A percentile compares a stretch with the other conserved stretches of the same genome.
phyloP scores from a whole-genome alignment of 2,797 vertebrate species.

The Paratrypauchen microcephalus region DNA sequence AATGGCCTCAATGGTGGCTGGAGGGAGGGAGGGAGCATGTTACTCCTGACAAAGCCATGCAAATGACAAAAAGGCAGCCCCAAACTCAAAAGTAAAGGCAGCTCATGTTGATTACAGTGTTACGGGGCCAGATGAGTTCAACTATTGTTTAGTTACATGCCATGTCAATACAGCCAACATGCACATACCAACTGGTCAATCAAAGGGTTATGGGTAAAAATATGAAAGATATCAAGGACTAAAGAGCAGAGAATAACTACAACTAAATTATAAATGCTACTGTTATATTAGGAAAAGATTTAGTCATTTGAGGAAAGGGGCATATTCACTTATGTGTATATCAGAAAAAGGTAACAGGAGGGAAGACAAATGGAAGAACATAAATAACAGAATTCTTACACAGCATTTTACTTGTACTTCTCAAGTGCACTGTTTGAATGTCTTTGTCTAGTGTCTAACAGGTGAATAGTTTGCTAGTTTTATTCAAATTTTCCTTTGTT shows the following conservation, averaged over 20 bases:
- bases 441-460: background rate
- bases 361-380: conserved; percentile 1
- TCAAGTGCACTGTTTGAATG: background rate
- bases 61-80: conserved; percentile 73
- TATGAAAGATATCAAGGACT: conserved; percentile 19
- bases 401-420: background rate
- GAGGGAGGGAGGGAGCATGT: conserved; percentile 77
- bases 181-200: conserved; percentile 46
- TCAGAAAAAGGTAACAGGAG: background rate
- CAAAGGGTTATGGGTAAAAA: conserved; percentile 27
- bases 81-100: conserved; percentile 42
- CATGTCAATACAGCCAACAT: conserved; percentile 57
- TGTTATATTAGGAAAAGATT: background rate
- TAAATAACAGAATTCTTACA: background rate
- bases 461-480: no score
- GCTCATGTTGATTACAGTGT: conserved; percentile 49
- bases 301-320: background rate
- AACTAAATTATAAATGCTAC: background rate
- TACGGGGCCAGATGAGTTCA: conserved; percentile 42
- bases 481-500: no score
- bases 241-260: conserved; percentile 20
- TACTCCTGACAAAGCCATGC: conserved; percentile 82
- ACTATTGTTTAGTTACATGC: conserved; percentile 54
- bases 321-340: conserved; percentile 2
- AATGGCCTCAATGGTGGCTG: conserved; percentile 87